Evolutionary conservation across 2,888 invertebrate genomes (phyloP), one percentile per base, ranked within the genome.

Genomic region (Drosophila koepferae): DNA sequence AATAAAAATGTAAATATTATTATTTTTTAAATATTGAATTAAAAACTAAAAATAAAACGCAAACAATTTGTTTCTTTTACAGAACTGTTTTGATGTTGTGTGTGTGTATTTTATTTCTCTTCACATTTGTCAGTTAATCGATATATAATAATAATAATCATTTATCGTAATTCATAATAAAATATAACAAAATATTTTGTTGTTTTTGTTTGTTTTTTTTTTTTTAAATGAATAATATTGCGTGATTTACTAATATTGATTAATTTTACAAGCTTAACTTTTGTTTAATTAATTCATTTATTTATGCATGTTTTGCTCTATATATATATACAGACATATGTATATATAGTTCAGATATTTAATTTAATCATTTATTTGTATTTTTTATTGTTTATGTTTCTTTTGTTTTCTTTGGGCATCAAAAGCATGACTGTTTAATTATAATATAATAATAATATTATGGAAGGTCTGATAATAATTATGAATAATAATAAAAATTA

Each of bases 91-190:
- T 69, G 58, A 40, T 56, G 40, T 28, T 62, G 49, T 82, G 72
- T 65, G 63, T 76, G 62, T 82, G 70, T 82, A 69, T 80, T 75
- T 66, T 82, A 69, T 80, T 86, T 80, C 56, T 66, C 59, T 67
- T 72, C 72, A 73, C 76, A 78, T 73, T 66, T 76, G 69, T 74
- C 67, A 77, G 68, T 74, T 76, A 66, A 80, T 86, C 72, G 55
- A 72, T 79, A 81, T 79, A 82, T 89, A 82, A 78, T 51, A 49
- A 49, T 49, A 51, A 51, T 90, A 81, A 78, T 90, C 62, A 74
- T 61, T 92, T 93, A 93, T 91, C 73, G 74, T 85, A 84, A 76
- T 73, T 64, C 70, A 46, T 72, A 56, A 89, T 82, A 76, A 74
- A 81, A 89, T 78, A 73, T 77, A 74, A 81, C 77, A 80, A 82